These are phyloP conservation scores for Lingula anatina DNA, from an alignment of 2,888 invertebrate species.

Conservation along the genomic window DNA sequence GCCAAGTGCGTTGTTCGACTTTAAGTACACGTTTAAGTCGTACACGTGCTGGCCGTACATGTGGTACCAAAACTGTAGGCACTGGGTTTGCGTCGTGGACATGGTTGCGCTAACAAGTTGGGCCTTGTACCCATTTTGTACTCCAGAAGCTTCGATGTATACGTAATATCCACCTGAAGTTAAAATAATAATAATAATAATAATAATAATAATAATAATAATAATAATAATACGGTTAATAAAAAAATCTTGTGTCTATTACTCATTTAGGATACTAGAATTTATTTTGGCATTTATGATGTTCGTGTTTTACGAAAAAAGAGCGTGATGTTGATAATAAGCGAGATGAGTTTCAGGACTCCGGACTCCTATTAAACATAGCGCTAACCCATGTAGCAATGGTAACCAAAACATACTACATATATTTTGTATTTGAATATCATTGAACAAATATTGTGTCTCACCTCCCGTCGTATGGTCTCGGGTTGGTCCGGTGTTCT, in stretches of 20 bases:
- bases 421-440: too few relatives aligned
- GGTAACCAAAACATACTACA: too few relatives aligned
- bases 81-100: not conserved
- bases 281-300: too few relatives aligned
- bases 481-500: not conserved
- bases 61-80: not conserved
- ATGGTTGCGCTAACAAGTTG: not conserved
- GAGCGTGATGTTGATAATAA: too few relatives aligned
- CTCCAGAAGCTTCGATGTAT: not conserved
- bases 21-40: not conserved
- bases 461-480: not conserved
- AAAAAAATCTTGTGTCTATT: not conserved
- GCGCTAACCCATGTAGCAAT: too few relatives aligned
- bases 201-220: not conserved
- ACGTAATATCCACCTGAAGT: not conserved
- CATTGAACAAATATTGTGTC: too few relatives aligned
- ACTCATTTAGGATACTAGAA: too few relatives aligned
- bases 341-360: too few relatives aligned
- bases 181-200: not conserved
- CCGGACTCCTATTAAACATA: too few relatives aligned
- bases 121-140: not conserved
- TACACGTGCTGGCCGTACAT: not conserved
- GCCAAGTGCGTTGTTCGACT: not conserved
- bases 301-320: too few relatives aligned
- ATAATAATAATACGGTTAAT: too few relatives aligned